Evolutionary conservation across 2,888 invertebrate species (phyloP), one percentile per base, ranked within the genome.

Genomic region (Troilus luridus): DNA sequence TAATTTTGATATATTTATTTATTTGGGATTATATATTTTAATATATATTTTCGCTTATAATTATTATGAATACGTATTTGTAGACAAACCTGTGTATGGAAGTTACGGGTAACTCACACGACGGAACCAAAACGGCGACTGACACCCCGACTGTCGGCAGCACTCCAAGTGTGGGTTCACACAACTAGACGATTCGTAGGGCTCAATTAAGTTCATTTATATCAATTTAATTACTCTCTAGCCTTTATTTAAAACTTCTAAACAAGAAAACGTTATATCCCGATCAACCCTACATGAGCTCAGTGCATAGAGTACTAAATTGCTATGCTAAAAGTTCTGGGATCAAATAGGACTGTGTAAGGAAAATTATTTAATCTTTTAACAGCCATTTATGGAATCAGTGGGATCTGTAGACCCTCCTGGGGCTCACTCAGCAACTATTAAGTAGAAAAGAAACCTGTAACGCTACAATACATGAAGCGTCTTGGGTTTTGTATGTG

Each of bases 81-180:
- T n/a, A 54, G 85, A 85, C 85, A 58, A 56, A 85, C 85, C 54
- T 56, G 85, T n/a, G 56, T n/a, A 56, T n/a, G 21, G 85, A 56
- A 85, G 85, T 1, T 21, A 0, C 11, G 56, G 56, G 11, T n/a
- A 21, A 56, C 85, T 56, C 56, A n/a, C 85, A n/a, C 85, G 7
- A n/a, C 85, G n/a, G 56, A 56, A 54, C n/a, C 56, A 85, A 54
- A 85, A 85, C 85, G 12, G 56, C 56, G 56, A 85, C 56, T 85
- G 85, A 85, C 54, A 19, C 56, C 9, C 41, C 27, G 41, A 0
- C 41, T 19, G 14, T 41, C 19, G n/a, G 11, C 85, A 58, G 56
- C 85, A 56, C 56, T 56, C 21, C 1, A 56, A 5, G 85, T n/a
- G 85, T 85, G 0, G 21, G 21, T 56, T n/a, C 21, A 10, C 56